Evolutionary conservation across 2,113 vertebrate species (phyloP).

Genomic region (Macrotus californicus): DNA sequence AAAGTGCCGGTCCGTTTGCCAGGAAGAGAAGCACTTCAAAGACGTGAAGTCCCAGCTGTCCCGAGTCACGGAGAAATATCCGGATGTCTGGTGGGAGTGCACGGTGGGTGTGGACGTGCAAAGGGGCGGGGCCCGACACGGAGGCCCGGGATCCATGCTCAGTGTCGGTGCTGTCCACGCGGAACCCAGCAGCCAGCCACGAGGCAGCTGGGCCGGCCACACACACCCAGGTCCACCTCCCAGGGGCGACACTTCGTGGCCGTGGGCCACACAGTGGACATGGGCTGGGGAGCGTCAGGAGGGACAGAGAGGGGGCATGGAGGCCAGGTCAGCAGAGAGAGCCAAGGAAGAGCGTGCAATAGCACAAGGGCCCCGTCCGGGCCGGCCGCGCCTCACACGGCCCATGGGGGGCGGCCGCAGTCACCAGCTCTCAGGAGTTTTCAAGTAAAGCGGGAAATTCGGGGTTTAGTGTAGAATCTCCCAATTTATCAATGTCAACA

Average conservation of each 20-base stretch:
- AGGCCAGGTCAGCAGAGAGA: neutral
- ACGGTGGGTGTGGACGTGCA: accelerated
- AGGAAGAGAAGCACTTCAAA: neutral
- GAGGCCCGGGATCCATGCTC: accelerated
- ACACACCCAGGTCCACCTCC: neutral
- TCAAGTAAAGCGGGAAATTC: neutral
- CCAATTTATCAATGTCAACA: neutral
- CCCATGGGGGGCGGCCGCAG: accelerated
- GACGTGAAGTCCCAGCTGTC: neutral
- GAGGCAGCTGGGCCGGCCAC: too few relatives aligned
- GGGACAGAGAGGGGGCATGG: neutral
- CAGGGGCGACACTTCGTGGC: accelerated
- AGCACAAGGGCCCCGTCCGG: accelerated
- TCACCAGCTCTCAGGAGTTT: accelerated
- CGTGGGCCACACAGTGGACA: accelerated
- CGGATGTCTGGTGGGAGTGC: neutral
- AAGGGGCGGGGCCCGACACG: neutral
- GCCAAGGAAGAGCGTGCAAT: accelerated
- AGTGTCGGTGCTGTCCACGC: accelerated
- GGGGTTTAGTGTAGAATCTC: neutral
- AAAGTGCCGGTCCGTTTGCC: neutral
- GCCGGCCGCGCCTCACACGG: neutral
- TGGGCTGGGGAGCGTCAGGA: neutral
- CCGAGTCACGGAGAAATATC: neutral
- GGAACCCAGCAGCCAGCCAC: accelerated